Percentiles rank a stretch among this genome's conserved stretches.
phyloP scores from a whole-genome alignment of 2,797 vertebrate genomes.

The Sphenodon punctatus region DNA sequence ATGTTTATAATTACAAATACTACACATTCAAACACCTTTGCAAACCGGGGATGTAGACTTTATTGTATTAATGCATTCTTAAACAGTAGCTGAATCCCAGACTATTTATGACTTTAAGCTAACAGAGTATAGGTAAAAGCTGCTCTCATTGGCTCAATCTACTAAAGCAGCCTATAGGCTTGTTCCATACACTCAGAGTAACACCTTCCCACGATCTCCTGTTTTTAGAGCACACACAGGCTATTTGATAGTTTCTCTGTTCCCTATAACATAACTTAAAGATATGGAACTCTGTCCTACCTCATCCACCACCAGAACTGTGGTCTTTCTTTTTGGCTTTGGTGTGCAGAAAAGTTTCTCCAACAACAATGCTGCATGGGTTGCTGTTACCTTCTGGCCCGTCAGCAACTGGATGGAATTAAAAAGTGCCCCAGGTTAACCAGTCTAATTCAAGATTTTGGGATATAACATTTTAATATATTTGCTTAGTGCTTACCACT shows the following conservation, averaged over 20 bases:
- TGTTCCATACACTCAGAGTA: neutral
- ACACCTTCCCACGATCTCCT: neutral
- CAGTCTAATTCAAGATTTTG: neutral
- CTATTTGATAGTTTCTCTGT: neutral
- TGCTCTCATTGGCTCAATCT: neutral
- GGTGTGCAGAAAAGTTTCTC: constrained; percentile 84
- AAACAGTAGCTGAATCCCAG: neutral
- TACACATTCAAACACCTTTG: neutral
- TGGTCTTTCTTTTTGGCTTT: constrained; percentile 84
- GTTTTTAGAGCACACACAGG: neutral
- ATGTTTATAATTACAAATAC: neutral
- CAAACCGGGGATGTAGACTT: neutral
- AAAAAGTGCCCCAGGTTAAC: constrained; percentile 14
- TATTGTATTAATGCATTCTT: neutral
- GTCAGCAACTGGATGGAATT: constrained; percentile 84
- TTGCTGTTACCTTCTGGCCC: constrained; percentile 89
- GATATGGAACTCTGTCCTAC: constrained; percentile 66
- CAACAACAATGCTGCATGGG: constrained; percentile 88
- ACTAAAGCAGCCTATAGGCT: neutral
- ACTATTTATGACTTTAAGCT: neutral
- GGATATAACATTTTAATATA: neutral
- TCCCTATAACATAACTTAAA: neutral
- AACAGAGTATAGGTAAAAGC: neutral
- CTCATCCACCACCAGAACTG: constrained; percentile 92
- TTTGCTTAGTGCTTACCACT: neutral